phyloP scores from a whole-genome alignment of 2,888 invertebrate species.

The Resseliella maxima region DNA sequence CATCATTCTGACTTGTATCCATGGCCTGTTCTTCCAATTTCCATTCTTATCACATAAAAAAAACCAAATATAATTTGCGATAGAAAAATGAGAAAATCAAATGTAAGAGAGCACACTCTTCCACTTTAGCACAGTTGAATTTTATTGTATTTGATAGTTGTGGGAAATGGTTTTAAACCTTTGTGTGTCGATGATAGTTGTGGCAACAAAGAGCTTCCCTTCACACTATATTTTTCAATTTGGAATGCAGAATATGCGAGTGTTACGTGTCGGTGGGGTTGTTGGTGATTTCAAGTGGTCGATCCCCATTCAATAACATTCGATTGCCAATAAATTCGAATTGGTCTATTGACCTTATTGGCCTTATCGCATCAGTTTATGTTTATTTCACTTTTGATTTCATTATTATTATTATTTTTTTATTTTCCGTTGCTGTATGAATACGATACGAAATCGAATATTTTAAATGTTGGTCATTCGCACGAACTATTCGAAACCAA shows the following conservation, averaged over 20 bases:
- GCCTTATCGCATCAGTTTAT: slow-evolving; percentile 30
- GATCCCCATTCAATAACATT: not conserved
- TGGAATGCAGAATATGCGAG: slow-evolving; percentile 12
- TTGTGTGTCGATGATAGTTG: not conserved
- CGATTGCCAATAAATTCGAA: slow-evolving; percentile 43
- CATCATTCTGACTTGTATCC: not conserved
- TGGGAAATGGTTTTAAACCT: not conserved
- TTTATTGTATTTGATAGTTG: slow-evolving; percentile 24
- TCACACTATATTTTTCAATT: slow-evolving; percentile 24
- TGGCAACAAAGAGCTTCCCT: not conserved
- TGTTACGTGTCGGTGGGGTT: not conserved
- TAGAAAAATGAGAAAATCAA: not conserved
- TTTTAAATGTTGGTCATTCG: not conserved
- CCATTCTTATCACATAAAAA: not conserved
- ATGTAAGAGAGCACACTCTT: not conserved
- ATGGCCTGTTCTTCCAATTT: not conserved
- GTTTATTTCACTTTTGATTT: slow-evolving; percentile 42
- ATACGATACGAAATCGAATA: too few relatives aligned
- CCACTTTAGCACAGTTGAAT: slow-evolving; percentile 8
- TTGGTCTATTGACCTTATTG: slow-evolving; percentile 44
- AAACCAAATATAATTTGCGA: not conserved
- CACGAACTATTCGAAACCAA: not conserved
- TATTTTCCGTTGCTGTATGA: not conserved
- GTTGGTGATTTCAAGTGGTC: not conserved
- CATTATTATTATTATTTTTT: not conserved